These are phyloP conservation scores for Amblyopsis hoosieri DNA, from an alignment of 2,797 vertebrate genomes.

Conservation along the genomic window DNA sequence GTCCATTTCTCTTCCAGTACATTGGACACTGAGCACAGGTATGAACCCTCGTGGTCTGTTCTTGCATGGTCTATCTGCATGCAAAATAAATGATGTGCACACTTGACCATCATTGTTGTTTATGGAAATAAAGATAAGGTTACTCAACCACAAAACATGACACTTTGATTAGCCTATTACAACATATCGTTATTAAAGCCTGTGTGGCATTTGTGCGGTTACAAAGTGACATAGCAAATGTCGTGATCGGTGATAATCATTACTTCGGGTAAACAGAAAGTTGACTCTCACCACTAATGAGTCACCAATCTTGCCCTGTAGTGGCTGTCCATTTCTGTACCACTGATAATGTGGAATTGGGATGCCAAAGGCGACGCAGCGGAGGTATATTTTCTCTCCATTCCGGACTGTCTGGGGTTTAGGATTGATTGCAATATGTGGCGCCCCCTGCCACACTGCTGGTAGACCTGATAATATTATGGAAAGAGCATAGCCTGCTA, in stretches of 20 bases:
- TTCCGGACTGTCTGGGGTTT: constrained; percentile 62
- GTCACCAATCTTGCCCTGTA: constrained; percentile 69
- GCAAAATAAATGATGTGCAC: constrained; percentile 11
- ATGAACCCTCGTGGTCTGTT: constrained; percentile 71
- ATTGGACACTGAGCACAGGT: constrained; percentile 86
- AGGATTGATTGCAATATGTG: constrained; percentile 76
- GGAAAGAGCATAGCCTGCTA: constrained; percentile 8
- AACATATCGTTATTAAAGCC: background rate
- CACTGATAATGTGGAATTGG: constrained; percentile 85
- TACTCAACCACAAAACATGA: constrained; percentile 14
- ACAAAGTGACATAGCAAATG: constrained; percentile 19
- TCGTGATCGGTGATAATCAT: too few relatives aligned
- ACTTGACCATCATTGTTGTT: background rate
- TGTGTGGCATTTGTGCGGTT: background rate
- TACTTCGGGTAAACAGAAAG: background rate
- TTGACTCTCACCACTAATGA: constrained; percentile 72
- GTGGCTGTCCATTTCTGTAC: constrained; percentile 82
- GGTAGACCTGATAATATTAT: constrained; percentile 61
- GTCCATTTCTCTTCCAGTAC: constrained; percentile 81
- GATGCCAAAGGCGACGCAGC: constrained; percentile 81
- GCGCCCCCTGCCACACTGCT: constrained; percentile 80
- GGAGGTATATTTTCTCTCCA: constrained; percentile 69
- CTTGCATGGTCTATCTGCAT: constrained; percentile 73
- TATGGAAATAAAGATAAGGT: background rate
- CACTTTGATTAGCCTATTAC: background rate